Base-by-base conservation (phyloP, 53 echinoderm and acorn worm species). In the Temnopleurus reevesii region DNA sequence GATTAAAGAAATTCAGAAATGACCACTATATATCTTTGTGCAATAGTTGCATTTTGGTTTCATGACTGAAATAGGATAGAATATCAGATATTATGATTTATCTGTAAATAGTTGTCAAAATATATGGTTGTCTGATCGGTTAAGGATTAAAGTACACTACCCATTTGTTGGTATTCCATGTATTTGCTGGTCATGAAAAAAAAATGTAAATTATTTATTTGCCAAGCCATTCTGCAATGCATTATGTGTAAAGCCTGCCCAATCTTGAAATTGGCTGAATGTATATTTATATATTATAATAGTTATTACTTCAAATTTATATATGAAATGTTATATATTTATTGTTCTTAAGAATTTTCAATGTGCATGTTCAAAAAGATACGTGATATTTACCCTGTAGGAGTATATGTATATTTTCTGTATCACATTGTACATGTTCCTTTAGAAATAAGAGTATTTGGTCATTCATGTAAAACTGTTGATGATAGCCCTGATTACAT, bases 171-270 rank as follows among this genome's bases (percentile, higher is more conserved):
- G 65, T 65, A 34, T 65, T 1, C 65, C 33, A 41, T 71, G 71
- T 71, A 71, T 71, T 71, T 71, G 71, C 41, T 36, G 2, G 41
- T 71, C 36, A n/a, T 71, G 41, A 38, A 64, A 71, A n/a, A n/a
- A 71, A 21, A 71, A 41, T 38, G n/a, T 65, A 15, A 34, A 59
- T 59, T 12, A 71, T 71, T 71, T 71, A 71, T 71, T 71, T 71
- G 71, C 71, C 71, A 71, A 71, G 66, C 38, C 8, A 19, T 66
- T 71, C 23, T 71, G n/a, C 41, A 71, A 71, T 71, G 71, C 71
- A 71, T 41, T 43, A 26, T 71, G 8, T 71, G 71, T 71, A 43
- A 38, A 71, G 71, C 71, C 21, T 71, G 41, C 34, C 26, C 31
- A 63, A 29, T 17, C 8, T 17, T 33, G 8, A 23, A 21, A 13